Evolutionary conservation across 2,888 invertebrate species (phyloP).

Genomic region (Himalopsyche tibetana): DNA sequence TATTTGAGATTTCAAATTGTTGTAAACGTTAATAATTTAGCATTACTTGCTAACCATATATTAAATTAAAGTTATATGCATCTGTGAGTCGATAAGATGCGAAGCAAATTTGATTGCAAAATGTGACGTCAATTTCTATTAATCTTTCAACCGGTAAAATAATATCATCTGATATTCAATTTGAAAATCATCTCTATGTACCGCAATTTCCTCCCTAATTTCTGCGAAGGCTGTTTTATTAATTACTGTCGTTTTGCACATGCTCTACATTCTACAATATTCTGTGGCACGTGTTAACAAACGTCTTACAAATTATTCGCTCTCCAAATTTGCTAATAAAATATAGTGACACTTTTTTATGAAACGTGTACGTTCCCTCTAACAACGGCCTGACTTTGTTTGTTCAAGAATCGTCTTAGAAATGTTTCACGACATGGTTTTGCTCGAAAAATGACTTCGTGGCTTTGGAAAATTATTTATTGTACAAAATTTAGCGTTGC

Average conservation of each 20-base stretch:
- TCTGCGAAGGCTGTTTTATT: slow-evolving; percentile 30
- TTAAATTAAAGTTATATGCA: too few species aligned
- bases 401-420: too few species aligned
- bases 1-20: too few species aligned
- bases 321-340: slow-evolving; percentile 4
- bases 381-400: background rate
- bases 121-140: slow-evolving; percentile 4
- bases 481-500: too few species aligned
- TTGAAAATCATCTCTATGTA: background rate
- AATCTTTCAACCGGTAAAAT: slow-evolving; percentile 1
- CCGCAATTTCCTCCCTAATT: slow-evolving; percentile 25
- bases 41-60: too few species aligned
- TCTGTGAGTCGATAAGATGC: background rate
- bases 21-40: too few species aligned
- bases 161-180: background rate
- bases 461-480: too few species aligned
- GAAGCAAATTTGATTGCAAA: background rate
- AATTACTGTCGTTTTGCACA: slow-evolving; percentile 30
- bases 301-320: slow-evolving; percentile 30
- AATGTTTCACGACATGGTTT: too few species aligned
- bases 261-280: slow-evolving; percentile 26
- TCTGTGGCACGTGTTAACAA: slow-evolving; percentile 30
- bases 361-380: slow-evolving; percentile 1
- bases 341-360: slow-evolving; percentile 4
- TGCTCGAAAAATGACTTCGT: too few species aligned